These are phyloP conservation scores for Sebastes vulpes DNA, from an alignment of 2,797 vertebrate species.

Conservation along the genomic window DNA sequence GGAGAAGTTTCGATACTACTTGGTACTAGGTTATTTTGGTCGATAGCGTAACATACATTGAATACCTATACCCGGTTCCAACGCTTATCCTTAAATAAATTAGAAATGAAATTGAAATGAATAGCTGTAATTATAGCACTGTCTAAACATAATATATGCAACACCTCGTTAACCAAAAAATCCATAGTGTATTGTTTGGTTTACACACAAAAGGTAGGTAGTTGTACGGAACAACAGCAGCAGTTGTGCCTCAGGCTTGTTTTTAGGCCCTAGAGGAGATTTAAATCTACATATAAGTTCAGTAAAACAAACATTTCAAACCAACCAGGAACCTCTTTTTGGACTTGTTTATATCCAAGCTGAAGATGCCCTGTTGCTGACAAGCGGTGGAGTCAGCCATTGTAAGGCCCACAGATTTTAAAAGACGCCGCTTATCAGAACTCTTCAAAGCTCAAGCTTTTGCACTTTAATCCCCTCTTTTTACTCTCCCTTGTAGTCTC, in stretches of 20 bases:
- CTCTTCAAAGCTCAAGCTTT: conserved; percentile 11
- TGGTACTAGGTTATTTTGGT: too few relatives aligned
- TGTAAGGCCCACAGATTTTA: background rate
- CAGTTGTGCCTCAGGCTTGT: conserved; percentile 26
- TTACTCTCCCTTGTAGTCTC: conserved; percentile 7
- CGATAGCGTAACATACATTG: rapidly evolving
- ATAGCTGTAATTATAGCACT: background rate
- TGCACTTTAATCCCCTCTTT: background rate
- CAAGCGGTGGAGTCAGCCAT: background rate
- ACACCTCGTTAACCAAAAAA: conserved; percentile 2
- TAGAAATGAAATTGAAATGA: background rate
- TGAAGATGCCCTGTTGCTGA: background rate
- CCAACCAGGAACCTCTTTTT: background rate
- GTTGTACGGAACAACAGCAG: background rate
- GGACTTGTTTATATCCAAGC: background rate
- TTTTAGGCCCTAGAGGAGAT: conserved; percentile 3
- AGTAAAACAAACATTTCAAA: conserved; percentile 12
- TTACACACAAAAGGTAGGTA: background rate
- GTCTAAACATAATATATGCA: background rate
- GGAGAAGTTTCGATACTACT: too few relatives aligned
- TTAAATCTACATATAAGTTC: background rate
- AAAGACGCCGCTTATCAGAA: background rate
- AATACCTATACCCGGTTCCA: too few relatives aligned
- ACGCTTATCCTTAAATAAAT: too few relatives aligned
- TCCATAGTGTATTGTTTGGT: conserved; percentile 1